Percentiles rank a stretch among this genome's conserved stretches.
Conservation (phyloP, 2,797 vertebrate genomes). For the Malurus leucopterus region DNA sequence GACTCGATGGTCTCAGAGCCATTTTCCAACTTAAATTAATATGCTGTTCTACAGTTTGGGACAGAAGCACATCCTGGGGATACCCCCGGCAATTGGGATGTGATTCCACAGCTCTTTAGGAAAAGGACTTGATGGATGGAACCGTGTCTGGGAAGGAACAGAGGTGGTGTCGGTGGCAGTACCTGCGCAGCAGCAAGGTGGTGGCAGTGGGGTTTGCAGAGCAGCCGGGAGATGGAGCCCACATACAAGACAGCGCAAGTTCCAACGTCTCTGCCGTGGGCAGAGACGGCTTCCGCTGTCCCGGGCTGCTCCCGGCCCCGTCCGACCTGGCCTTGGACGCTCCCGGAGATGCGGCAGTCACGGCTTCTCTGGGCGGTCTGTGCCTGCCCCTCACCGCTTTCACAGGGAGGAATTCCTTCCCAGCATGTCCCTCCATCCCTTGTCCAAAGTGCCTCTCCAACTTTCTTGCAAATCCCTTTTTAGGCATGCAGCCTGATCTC, state of each 20-base stretch:
- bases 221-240: constrained; percentile 51
- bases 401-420: background rate
- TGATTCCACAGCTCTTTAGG: background rate
- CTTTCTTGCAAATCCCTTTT: background rate
- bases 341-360: background rate
- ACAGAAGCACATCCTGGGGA: background rate
- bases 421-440: background rate
- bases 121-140: background rate
- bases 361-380: background rate
- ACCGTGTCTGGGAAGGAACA: background rate
- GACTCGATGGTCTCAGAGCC: background rate
- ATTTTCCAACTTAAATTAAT: background rate
- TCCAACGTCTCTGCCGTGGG: background rate
- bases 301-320: background rate
- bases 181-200: background rate
- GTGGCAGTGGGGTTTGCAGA: background rate
- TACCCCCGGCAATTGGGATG: background rate
- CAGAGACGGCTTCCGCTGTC: background rate
- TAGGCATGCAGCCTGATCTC: background rate
- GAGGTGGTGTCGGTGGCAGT: background rate
- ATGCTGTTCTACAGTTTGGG: background rate
- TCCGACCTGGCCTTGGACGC: background rate
- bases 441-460: background rate
- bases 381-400: background rate
- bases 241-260: background rate